Percentiles rank a stretch among this genome's conserved stretches.
phyloP scores from a whole-genome alignment of 2,797 vertebrate species.

The Peromyscus attwateri region DNA sequence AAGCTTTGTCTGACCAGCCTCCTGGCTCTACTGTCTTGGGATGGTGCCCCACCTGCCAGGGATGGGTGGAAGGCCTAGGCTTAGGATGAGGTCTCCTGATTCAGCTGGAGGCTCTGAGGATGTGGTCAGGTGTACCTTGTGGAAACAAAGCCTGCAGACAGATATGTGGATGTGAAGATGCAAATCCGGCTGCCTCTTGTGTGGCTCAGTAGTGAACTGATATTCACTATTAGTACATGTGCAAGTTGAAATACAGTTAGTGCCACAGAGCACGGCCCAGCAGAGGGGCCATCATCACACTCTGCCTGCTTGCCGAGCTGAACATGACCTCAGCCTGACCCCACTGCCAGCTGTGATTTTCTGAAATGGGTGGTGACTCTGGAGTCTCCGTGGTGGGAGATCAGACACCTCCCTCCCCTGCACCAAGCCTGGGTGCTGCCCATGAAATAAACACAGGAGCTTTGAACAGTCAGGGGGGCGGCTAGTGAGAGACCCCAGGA shows the following conservation, averaged over 20 bases:
- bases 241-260: neutral
- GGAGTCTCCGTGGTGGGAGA: neutral
- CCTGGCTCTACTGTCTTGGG: neutral
- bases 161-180: neutral
- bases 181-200: neutral
- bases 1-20: neutral
- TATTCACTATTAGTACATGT: neutral
- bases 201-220: neutral
- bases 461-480: neutral
- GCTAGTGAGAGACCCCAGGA: neutral
- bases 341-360: neutral
- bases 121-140: neutral
- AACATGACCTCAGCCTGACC: neutral
- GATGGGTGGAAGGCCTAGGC: neutral
- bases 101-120: neutral
- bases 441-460: neutral
- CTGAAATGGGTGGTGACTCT: neutral
- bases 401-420: neutral
- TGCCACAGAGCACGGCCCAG: neutral
- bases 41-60: neutral
- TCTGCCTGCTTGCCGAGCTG: neutral
- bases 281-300: neutral
- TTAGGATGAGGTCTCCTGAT: neutral
- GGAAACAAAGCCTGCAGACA: neutral
- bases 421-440: neutral